Conservation (phyloP, 2,888 invertebrate species). For the Sphinx pinastri region DNA sequence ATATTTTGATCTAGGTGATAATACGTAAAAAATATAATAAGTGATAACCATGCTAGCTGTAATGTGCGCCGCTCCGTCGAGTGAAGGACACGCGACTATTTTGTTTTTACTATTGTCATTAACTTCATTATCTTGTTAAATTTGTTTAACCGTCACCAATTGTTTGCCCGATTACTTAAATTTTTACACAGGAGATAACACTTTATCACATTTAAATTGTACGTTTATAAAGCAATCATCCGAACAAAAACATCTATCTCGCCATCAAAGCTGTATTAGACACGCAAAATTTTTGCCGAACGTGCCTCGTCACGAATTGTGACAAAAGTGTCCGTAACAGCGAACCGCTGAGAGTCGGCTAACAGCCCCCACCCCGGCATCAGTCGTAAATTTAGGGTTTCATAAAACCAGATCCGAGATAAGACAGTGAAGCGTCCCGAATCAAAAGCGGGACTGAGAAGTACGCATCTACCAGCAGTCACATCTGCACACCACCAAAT, state of each 20-base stretch:
- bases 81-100: slow-evolving; percentile 19
- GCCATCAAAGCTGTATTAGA: slow-evolving; percentile 59
- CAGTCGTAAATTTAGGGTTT: slow-evolving; percentile 85
- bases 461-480: slow-evolving; percentile 77
- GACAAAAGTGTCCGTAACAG: slow-evolving; percentile 80
- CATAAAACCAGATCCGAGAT: slow-evolving; percentile 84
- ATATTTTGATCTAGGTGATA: too few species aligned
- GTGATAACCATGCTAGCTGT: not conserved
- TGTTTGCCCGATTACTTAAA: not conserved
- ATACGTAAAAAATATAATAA: too few species aligned
- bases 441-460: slow-evolving; percentile 77
- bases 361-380: slow-evolving; percentile 76
- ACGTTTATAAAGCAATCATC: slow-evolving; percentile 22
- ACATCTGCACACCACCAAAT: slow-evolving; percentile 81
- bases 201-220: slow-evolving; percentile 32
- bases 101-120: not conserved
- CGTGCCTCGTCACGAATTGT: slow-evolving; percentile 80
- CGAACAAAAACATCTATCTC: slow-evolving; percentile 10
- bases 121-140: slow-evolving; percentile 18
- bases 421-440: slow-evolving; percentile 81
- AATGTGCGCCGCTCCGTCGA: not conserved
- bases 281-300: slow-evolving; percentile 77
- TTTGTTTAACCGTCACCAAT: slow-evolving; percentile 3
- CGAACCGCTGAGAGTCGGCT: slow-evolving; percentile 76
- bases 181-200: slow-evolving; percentile 7